These are phyloP conservation scores for Carposina sasakii DNA, from an alignment of 1,140 invertebrate genomes.

Conservation along the genomic window DNA sequence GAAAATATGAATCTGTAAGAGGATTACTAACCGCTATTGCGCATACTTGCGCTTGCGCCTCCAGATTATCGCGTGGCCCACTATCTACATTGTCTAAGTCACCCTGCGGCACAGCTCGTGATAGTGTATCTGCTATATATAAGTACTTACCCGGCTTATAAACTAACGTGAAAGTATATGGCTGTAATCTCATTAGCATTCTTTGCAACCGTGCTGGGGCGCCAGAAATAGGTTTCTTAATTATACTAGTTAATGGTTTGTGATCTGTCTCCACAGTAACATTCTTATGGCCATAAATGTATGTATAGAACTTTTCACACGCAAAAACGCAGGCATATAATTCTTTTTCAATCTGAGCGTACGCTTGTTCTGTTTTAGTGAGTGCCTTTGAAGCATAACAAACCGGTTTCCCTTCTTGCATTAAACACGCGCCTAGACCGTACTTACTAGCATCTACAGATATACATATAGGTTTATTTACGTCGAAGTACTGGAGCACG, in stretches of 20 bases:
- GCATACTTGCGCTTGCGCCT: constrained; percentile 3
- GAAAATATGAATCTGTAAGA: neutral
- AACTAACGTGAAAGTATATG: constrained; percentile 7
- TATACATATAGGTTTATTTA: neutral
- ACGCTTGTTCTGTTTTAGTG: constrained; percentile 1
- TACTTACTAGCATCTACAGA: neutral
- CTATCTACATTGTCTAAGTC: no score
- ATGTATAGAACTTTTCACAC: constrained; percentile 20
- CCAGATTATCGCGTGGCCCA: neutral
- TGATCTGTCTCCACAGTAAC: constrained; percentile 16
- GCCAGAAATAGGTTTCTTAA: constrained; percentile 16
- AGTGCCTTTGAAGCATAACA: neutral
- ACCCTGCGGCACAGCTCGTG: neutral
- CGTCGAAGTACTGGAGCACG: neutral
- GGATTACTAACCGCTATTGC: neutral
- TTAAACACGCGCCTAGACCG: neutral
- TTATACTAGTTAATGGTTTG: constrained; percentile 12
- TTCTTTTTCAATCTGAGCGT: constrained; percentile 2
- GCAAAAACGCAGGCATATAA: constrained; percentile 1
- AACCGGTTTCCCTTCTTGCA: neutral
- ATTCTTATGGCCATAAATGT: constrained; percentile 14
- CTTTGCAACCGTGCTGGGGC: constrained; percentile 14
- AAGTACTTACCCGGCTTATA: constrained; percentile 17
- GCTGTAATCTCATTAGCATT: constrained; percentile 11
- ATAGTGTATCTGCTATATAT: constrained; percentile 11